These are phyloP conservation scores for Amphiprion clarkii DNA, from an alignment of 2,797 vertebrate species.

Conservation along the genomic window DNA sequence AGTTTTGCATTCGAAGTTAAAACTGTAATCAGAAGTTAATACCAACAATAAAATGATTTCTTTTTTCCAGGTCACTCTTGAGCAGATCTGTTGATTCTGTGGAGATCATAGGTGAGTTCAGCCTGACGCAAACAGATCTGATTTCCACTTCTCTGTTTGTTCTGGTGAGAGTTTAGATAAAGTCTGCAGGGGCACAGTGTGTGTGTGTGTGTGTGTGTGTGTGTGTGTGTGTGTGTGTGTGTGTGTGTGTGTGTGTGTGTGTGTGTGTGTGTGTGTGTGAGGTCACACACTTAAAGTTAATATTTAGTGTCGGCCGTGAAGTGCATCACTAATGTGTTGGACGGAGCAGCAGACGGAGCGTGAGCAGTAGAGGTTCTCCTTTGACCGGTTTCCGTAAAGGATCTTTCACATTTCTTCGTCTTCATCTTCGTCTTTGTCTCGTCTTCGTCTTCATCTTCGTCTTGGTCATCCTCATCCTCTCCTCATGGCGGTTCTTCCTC, in stretches of 20 bases:
- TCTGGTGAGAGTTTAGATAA: conserved; percentile 47
- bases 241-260: conserved; percentile 28
- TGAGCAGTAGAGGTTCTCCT: not conserved
- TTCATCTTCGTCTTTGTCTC: not conserved
- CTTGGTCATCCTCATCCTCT: not conserved
- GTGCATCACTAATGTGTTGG: conserved; percentile 40
- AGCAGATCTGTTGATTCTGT: not conserved
- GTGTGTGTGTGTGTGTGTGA: conserved; percentile 21
- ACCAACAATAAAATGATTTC: no score
- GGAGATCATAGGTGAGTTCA: conserved; percentile 25
- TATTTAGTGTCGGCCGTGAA: conserved; percentile 62
- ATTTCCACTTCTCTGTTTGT: conserved; percentile 59
- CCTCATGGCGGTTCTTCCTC: conserved; percentile 65
- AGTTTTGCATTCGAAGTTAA: no score
- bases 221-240: conserved; percentile 22
- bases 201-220: conserved; percentile 31
- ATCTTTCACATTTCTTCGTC: not conserved
- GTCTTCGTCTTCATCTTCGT: not conserved
- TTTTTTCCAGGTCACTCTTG: no score
- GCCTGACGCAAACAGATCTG: conserved; percentile 38
- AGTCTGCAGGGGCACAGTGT: conserved; percentile 23
- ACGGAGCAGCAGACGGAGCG: not conserved
- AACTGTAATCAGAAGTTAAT: no score
- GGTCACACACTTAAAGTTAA: conserved; percentile 58
- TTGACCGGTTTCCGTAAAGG: not conserved